Percentiles rank a stretch among this genome's conserved stretches.
These are phyloP conservation scores for Arnoldichthys spilopterus DNA, from an alignment of 2,797 vertebrate genomes.

Conservation along the genomic window DNA sequence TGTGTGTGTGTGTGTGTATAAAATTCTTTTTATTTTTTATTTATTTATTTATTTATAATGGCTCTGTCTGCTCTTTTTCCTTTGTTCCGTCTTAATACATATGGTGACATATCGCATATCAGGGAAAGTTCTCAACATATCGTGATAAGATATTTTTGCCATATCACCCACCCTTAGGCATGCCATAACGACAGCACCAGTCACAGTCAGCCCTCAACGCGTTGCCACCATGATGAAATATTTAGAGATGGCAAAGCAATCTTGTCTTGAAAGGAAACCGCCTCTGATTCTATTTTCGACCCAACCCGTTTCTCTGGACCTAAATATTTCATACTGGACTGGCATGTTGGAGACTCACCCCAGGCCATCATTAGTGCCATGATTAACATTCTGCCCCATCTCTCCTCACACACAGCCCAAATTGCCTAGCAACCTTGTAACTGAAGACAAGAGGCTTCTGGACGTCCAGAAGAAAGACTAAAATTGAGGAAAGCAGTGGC, in stretches of 20 bases:
- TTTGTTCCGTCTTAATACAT: no score
- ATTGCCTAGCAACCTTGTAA: slow-evolving; percentile 60
- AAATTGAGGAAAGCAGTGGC: slow-evolving; percentile 27
- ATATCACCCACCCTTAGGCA: no score
- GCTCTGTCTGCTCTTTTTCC: no score
- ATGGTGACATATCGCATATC: no score
- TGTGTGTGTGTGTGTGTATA: no score
- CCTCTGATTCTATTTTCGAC: background rate
- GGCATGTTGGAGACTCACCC: slow-evolving; percentile 27
- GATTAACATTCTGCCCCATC: slow-evolving; percentile 66
- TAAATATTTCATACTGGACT: slow-evolving; percentile 30
- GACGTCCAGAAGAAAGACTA: slow-evolving; percentile 47
- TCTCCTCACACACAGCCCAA: slow-evolving; percentile 43
- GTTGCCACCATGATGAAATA: slow-evolving; percentile 1
- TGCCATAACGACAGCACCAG: no score
- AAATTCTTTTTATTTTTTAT: no score
- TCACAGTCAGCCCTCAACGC: background rate
- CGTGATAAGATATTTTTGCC: no score
- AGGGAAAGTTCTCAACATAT: no score
- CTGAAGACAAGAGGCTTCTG: slow-evolving; percentile 53
- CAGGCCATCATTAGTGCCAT: slow-evolving; percentile 51
- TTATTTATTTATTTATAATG: no score
- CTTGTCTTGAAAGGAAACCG: slow-evolving; percentile 17
- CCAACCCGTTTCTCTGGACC: background rate
- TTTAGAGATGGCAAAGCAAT: background rate